Evolutionary conservation across 2,888 invertebrate species (phyloP).

Genomic region (Eupithecia dodoneata): DNA sequence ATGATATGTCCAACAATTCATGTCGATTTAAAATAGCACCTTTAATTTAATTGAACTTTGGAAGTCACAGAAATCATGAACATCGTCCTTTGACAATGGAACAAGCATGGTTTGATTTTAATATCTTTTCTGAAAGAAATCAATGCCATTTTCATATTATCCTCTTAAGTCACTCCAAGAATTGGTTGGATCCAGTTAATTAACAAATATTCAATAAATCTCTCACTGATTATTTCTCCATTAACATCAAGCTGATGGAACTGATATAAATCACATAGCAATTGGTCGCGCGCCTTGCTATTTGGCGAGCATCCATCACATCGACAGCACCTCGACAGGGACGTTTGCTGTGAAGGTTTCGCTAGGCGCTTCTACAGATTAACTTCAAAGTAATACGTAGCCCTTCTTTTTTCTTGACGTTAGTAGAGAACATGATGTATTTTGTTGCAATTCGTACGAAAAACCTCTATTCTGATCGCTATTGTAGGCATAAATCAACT

Average conservation of each 20-base stretch:
- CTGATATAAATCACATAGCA: conserved; percentile 17
- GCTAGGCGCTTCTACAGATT: conserved; percentile 17
- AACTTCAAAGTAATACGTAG: too few species aligned
- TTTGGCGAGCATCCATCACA: conserved; percentile 30
- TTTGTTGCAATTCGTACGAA: not conserved
- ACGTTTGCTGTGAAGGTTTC: conserved; percentile 24
- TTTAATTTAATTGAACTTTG: not conserved
- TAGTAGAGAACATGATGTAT: not conserved
- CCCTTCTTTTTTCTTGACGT: not conserved
- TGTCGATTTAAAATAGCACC: not conserved
- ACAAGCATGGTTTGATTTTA: not conserved
- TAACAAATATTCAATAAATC: not conserved
- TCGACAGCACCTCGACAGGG: conserved; percentile 15
- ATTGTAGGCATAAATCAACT: not conserved
- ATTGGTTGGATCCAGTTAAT: not conserved
- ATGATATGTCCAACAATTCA: not conserved
- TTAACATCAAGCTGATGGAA: conserved; percentile 10
- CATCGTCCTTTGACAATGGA: not conserved
- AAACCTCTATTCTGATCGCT: not conserved
- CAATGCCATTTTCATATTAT: not conserved
- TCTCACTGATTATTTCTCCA: not conserved
- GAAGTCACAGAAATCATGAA: not conserved
- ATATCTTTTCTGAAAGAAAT: not conserved
- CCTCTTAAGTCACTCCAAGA: not conserved
- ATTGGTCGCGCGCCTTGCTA: conserved; percentile 17